These are phyloP conservation scores for Meteorus sp. DNA, from an alignment of 1,140 invertebrate genomes.

Conservation along the genomic window DNA sequence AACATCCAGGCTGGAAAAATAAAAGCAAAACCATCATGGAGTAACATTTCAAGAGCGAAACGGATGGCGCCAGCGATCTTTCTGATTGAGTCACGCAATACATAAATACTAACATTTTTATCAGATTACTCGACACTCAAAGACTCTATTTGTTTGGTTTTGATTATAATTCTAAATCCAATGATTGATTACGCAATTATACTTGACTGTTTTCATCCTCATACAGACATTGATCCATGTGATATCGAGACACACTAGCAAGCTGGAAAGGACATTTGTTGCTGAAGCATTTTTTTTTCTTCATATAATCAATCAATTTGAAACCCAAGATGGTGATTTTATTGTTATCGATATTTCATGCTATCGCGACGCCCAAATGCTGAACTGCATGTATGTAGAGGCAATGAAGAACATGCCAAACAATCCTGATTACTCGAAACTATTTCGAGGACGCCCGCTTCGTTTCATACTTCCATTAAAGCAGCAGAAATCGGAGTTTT, in stretches of 20 bases:
- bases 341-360: slow-evolving; percentile 80
- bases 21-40: no score
- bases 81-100: no score
- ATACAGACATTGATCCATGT: slow-evolving; percentile 77
- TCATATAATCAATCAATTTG: slow-evolving; percentile 89
- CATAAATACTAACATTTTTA: no score
- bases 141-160: slow-evolving; percentile 6
- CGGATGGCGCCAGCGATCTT: no score
- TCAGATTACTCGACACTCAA: no score
- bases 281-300: slow-evolving; percentile 82
- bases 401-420: slow-evolving; percentile 77
- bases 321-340: slow-evolving; percentile 66
- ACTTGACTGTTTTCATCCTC: slow-evolving; percentile 10
- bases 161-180: neutral
- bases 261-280: slow-evolving; percentile 63
- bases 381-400: slow-evolving; percentile 84
- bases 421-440: slow-evolving; percentile 77
- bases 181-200: neutral
- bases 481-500: slow-evolving; percentile 16
- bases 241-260: slow-evolving; percentile 66
- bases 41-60: no score
- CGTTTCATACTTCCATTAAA: slow-evolving; percentile 71
- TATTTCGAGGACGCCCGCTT: slow-evolving; percentile 77
- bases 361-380: slow-evolving; percentile 78
- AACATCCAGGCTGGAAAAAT: no score